phyloP scores from a whole-genome alignment of 2,797 vertebrate species.

The Acridotheres tristis region DNA sequence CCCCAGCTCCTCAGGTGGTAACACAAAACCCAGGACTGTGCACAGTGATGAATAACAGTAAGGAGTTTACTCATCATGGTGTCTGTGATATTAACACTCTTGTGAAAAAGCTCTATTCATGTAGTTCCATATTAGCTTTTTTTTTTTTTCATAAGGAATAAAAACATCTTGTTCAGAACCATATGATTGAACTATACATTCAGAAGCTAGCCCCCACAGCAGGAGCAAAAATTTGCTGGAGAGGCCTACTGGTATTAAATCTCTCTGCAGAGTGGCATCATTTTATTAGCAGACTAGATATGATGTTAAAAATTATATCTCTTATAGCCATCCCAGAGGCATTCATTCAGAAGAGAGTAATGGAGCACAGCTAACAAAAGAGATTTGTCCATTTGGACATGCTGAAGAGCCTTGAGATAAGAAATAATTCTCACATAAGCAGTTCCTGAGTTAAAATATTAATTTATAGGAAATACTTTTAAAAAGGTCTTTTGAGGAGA shows the following conservation, averaged over 20 bases:
- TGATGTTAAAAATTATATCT: slow-evolving; percentile 45
- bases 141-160: neutral
- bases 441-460: slow-evolving; percentile 54
- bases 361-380: slow-evolving; percentile 65
- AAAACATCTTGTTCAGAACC: neutral
- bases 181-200: neutral
- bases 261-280: slow-evolving; percentile 25
- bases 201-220: neutral
- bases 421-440: slow-evolving; percentile 52
- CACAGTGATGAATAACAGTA: neutral
- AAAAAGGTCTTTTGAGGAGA: slow-evolving; percentile 43
- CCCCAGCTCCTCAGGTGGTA: neutral
- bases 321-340: slow-evolving; percentile 47
- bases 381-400: slow-evolving; percentile 64
- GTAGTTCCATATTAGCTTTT: neutral
- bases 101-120: neutral
- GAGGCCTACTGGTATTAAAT: slow-evolving; percentile 34
- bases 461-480: slow-evolving; percentile 48
- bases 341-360: slow-evolving; percentile 54
- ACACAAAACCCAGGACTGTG: neutral
- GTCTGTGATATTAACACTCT: neutral
- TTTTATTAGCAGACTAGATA: slow-evolving; percentile 53
- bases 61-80: neutral
- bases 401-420: slow-evolving; percentile 56
- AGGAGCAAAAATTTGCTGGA: slow-evolving; percentile 15